phyloP scores from a whole-genome alignment of 2,113 vertebrate species.

The Myiozetetes cayanensis region DNA sequence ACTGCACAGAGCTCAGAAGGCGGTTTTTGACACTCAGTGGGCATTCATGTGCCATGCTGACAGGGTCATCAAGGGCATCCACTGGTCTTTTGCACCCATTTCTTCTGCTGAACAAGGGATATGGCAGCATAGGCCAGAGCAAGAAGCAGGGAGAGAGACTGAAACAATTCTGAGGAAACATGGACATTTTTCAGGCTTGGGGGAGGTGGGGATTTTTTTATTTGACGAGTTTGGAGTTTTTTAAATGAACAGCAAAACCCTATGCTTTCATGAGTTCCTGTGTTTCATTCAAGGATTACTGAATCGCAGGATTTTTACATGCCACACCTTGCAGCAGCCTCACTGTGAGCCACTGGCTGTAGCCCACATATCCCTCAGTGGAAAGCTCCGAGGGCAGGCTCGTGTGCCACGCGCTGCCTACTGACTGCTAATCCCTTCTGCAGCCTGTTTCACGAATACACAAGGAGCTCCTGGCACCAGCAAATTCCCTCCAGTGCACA shows the following conservation, averaged over 20 bases:
- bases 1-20: neutral
- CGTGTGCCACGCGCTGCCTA: neutral
- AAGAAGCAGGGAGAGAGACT: neutral
- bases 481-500: neutral
- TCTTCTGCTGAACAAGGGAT: neutral
- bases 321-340: neutral
- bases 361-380: accelerated
- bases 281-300: neutral
- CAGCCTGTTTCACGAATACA: neutral
- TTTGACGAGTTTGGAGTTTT: neutral
- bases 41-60: neutral
- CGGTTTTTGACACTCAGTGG: accelerated
- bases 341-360: neutral
- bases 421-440: neutral
- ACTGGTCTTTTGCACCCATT: neutral
- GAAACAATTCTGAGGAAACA: neutral
- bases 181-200: neutral
- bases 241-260: neutral
- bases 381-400: neutral
- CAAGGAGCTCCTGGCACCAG: neutral
- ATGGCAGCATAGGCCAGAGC: neutral
- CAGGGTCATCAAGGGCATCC: neutral
- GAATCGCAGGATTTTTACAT: accelerated
- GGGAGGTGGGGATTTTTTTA: neutral
- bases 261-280: neutral